Conservation (phyloP, 2,113 vertebrate genomes). For the Scophthalmus maximus region DNA sequence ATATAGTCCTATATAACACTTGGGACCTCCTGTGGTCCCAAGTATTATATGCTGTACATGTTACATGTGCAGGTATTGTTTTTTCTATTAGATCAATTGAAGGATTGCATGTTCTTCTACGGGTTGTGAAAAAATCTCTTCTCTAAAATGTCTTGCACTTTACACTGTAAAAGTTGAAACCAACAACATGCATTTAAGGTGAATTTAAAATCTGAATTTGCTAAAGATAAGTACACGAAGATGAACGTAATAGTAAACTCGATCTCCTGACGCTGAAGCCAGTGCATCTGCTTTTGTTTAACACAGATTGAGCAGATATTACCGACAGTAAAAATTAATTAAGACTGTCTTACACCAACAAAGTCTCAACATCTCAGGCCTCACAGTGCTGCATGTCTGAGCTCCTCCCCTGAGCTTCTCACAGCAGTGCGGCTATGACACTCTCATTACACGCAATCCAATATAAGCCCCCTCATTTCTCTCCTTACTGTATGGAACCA, state of each 20-base stretch:
- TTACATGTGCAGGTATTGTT: not conserved
- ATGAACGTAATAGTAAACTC: not conserved
- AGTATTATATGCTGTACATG: not conserved
- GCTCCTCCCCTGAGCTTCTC: slow-evolving; percentile 41
- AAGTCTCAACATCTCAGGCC: slow-evolving; percentile 33
- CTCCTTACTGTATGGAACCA: slow-evolving; percentile 64
- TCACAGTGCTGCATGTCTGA: slow-evolving; percentile 14
- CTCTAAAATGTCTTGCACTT: too few species aligned
- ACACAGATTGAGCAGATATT: not conserved
- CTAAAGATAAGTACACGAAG: not conserved
- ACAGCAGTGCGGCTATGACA: slow-evolving; percentile 47
- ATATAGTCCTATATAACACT: too few species aligned
- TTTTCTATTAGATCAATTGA: not conserved
- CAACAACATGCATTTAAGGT: not conserved
- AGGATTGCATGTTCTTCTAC: not conserved
- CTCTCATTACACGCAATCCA: slow-evolving; percentile 72
- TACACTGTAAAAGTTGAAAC: not conserved
- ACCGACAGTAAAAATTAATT: slow-evolving; percentile 17
- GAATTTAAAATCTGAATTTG: not conserved
- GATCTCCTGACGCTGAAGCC: not conserved
- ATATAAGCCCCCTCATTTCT: slow-evolving; percentile 69
- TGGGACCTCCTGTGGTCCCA: too few species aligned
- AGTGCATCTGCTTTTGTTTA: not conserved
- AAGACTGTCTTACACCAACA: slow-evolving; percentile 10
- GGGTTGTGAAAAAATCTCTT: too few species aligned